phyloP scores from a whole-genome alignment of 2,113 vertebrate genomes.

The Tringa solitaria region DNA sequence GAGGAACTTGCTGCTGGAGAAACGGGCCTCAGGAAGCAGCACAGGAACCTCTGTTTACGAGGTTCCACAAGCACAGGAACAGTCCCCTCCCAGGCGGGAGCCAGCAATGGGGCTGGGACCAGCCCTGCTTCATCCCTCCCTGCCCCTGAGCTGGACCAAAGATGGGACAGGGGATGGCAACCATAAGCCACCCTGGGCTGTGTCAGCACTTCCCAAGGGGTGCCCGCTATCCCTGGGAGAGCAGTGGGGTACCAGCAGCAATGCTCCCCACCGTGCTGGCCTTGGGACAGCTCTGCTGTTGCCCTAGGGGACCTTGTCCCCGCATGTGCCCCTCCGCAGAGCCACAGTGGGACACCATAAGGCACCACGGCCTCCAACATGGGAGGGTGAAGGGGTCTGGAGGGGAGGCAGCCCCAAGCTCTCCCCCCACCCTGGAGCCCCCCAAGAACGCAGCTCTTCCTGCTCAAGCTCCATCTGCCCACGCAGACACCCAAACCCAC shows the following conservation, averaged over 20 bases:
- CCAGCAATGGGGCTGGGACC: not conserved
- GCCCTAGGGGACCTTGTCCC: too few relatives aligned
- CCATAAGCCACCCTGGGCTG: not conserved
- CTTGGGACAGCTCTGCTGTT: not conserved
- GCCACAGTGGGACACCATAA: accelerated
- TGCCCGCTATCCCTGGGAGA: accelerated
- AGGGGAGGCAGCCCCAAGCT: not conserved
- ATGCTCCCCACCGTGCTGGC: accelerated
- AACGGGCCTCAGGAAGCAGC: not conserved
- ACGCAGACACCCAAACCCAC: accelerated
- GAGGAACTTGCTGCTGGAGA: not conserved
- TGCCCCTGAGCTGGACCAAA: not conserved
- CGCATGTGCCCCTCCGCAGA: not conserved
- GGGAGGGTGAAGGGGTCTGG: not conserved
- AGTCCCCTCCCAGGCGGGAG: not conserved
- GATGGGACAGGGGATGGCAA: not conserved
- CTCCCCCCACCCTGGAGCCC: accelerated
- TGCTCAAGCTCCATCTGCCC: not conserved
- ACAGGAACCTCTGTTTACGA: not conserved
- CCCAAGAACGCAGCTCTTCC: not conserved
- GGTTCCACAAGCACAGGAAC: not conserved
- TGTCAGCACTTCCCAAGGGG: not conserved
- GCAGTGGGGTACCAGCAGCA: not conserved
- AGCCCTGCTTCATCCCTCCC: not conserved
- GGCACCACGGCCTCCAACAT: accelerated